Base-by-base conservation (phyloP, 2,113 vertebrate species). In the Eclectus roratus region DNA sequence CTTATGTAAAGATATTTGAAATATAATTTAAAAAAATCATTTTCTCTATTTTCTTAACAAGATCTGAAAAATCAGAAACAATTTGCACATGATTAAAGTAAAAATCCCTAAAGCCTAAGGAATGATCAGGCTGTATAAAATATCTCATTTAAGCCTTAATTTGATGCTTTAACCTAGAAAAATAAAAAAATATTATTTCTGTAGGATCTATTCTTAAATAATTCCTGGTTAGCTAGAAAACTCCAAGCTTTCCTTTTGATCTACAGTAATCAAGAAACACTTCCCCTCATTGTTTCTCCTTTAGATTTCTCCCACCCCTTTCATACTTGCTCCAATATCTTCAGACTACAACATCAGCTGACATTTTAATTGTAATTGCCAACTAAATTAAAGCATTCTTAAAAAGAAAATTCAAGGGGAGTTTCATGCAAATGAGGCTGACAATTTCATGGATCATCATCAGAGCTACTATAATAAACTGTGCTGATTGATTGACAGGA, bases 401-500 rank as follows among this genome's bases (percentile, higher is more conserved):
- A 11, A 52, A 60, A 56, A 46, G 14, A 21, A 70, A 81, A 25
- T 49, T 39, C 2, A n/a, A 56, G n/a, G 9, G 4, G 3, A 80
- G 53, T 43, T 80, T 80, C 5, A 80, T 58, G n/a, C 5, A 85
- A 80, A 70, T 35, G 14, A 37, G 5, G 16, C 5, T 43, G 6
- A 55, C 27, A 23, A 0, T 71, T 93, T 79, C 4, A 7, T 29
- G 20, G 35, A 14, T 80, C 15, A 27, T 56, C 44, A 37, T 25
- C 41, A 77, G 12, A 43, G 17, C 18, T 91, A 41, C 28, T 37
- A 5, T 41, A 49, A 19, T n/a, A 81, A 46, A 41, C 15, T 35
- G 8, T 24, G 14, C 7, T 77, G 39, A 85, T 13, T 0, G 1
- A 47, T 17, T 0, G 0, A 50, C 17, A 85, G 56, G 46, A 72